Base-by-base conservation (phyloP, 2,113 vertebrate genomes). In the Passerina amoena region DNA sequence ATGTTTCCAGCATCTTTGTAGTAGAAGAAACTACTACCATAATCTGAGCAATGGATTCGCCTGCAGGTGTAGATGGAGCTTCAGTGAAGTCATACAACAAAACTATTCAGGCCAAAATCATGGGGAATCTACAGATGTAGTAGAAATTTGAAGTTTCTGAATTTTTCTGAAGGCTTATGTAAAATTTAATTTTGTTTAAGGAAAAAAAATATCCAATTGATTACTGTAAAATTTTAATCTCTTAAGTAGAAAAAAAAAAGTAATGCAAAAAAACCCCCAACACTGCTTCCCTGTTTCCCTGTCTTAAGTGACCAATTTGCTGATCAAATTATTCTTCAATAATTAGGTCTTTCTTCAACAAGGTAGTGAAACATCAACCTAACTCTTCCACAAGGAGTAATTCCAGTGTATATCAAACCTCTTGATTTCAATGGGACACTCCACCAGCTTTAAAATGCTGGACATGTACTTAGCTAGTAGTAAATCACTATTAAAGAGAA, bases 401-500 rank as follows among this genome's bases (percentile, higher is more conserved):
- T 64, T 59, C 31, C 23, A 48, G 22, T 1, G 1, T 66, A 47
- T 35, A 57, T 80, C 44, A 86, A 54, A 22, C 1, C 11, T 53
- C 33, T 66, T 45, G n/a, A 75, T 56, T 88, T 94, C 37, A 57
- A 1, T 57, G 64, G 63, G 28, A 60, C 38, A 38, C 21, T 83
- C 54, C 25, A 60, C 21, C 16, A 68, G 28, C 35, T 88, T 88
- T 90, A 90, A 92, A 94, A 88, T 0, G 0, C 69, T 27, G n/a
- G 28, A 25, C 24, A 59, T 89, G 48, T 75, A 12, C 76, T 92
- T 53, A 82, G 28, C n/a, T 81, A 9, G 11, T 22, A 93, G 79
- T 88, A 90, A 96, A 94, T 96, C 94, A 88, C 28, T 88, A 37
- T 78, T 92, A 94, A 95, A 53, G 8, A 78, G 80, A 77, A 75